Conservation (phyloP, 2,888 invertebrate species). For the Malthinus flaveolus region DNA sequence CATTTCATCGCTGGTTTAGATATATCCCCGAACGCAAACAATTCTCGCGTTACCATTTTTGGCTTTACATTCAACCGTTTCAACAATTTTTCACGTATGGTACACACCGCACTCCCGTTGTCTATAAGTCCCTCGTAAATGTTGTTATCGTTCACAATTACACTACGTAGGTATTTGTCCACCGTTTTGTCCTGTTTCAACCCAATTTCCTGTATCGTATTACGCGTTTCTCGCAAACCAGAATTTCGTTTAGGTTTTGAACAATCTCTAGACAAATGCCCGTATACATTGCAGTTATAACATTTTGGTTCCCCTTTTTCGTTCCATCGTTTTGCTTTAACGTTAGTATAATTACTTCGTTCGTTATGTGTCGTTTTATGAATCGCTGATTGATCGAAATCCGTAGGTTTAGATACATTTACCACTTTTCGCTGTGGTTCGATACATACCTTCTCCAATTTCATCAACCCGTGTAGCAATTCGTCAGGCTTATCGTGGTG, state of each 20-base stretch:
- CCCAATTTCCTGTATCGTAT: neutral
- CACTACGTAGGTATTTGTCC: neutral
- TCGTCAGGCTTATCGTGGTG: neutral
- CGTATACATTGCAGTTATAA: neutral
- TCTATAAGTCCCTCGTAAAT: neutral
- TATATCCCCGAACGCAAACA: neutral
- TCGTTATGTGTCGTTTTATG: too few species aligned
- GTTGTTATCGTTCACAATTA: neutral
- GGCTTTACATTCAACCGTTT: neutral
- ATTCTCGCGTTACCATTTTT: neutral
- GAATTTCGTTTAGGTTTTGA: neutral
- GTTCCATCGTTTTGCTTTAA: neutral
- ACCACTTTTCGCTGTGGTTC: neutral
- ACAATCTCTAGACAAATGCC: neutral
- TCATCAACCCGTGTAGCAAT: neutral
- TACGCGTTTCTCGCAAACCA: neutral
- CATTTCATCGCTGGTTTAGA: neutral
- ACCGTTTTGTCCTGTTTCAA: neutral
- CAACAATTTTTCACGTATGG: neutral
- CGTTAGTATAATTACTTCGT: too few species aligned
- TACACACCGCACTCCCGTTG: neutral
- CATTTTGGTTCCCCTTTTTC: neutral
- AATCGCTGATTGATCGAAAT: too few species aligned
- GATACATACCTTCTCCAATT: neutral
- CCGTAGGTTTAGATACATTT: too few species aligned